phyloP scores from a whole-genome alignment of 2,888 invertebrate species.

The Pheosia tremula region DNA sequence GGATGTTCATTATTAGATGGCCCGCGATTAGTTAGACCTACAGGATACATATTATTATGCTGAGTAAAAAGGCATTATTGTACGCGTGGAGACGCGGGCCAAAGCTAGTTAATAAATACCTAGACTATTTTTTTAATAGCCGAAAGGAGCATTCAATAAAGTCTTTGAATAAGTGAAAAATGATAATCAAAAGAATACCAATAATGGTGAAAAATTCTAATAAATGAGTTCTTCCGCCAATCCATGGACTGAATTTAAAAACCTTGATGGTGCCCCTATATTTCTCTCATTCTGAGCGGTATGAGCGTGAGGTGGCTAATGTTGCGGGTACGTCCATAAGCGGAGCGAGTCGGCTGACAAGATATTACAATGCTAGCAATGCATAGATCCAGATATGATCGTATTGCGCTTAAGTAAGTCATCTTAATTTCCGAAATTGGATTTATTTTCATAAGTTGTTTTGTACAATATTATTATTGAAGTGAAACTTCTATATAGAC shows the following conservation, averaged over 20 bases:
- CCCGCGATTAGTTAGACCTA: too few relatives aligned
- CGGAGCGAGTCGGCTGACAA: constrained; percentile 30
- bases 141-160: neutral
- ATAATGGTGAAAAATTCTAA: constrained; percentile 64
- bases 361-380: neutral
- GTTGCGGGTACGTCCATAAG: constrained; percentile 20
- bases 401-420: too few relatives aligned
- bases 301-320: constrained; percentile 61
- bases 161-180: constrained; percentile 27
- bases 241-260: constrained; percentile 73
- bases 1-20: too few relatives aligned
- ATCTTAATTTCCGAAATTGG: too few relatives aligned
- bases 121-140: neutral
- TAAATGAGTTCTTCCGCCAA: constrained; percentile 64
- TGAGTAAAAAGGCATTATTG: too few relatives aligned
- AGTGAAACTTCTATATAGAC: too few relatives aligned
- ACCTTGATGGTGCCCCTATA: constrained; percentile 58
- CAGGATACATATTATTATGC: too few relatives aligned
- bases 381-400: too few relatives aligned
- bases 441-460: too few relatives aligned
- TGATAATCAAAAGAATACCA: constrained; percentile 50
- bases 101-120: too few relatives aligned
- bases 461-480: too few relatives aligned
- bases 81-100: too few relatives aligned
- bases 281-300: constrained; percentile 64